Percentiles rank a stretch among this genome's conserved stretches.
Conservation (phyloP, 2,888 invertebrate species). For the Cordilura impudica region DNA sequence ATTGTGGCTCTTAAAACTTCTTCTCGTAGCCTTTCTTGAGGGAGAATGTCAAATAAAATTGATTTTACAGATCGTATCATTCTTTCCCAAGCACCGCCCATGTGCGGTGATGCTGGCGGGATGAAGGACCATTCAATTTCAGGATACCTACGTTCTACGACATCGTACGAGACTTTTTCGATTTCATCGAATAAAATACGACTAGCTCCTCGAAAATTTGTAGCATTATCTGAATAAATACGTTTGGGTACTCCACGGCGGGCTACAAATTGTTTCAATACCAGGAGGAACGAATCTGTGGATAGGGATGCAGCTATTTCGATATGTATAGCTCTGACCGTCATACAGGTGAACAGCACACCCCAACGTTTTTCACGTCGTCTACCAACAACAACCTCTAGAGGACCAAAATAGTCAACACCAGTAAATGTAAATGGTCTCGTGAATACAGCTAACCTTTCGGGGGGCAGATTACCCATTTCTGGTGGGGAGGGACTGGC, state of each 20-base stretch:
- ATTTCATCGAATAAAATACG: too few species aligned
- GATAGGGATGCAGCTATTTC: constrained; percentile 37
- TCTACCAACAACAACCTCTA: constrained; percentile 34
- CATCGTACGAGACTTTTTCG: too few species aligned
- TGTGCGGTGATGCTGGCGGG: constrained; percentile 52
- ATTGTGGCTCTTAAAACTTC: constrained; percentile 43
- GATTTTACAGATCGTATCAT: constrained; percentile 59
- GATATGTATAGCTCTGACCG: background rate
- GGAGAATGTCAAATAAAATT: constrained; percentile 45
- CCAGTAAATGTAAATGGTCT: constrained; percentile 39
- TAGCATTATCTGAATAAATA: constrained; percentile 52
- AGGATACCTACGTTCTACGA: constrained; percentile 24
- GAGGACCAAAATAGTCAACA: constrained; percentile 53
- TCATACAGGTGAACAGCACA: constrained; percentile 28
- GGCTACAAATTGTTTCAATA: constrained; percentile 47
- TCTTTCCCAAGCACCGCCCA: constrained; percentile 59
- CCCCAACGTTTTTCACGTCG: constrained; percentile 36
- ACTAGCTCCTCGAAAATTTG: too few species aligned
- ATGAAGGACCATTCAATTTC: constrained; percentile 48
- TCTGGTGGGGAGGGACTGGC: constrained; percentile 12
- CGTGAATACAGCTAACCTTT: constrained; percentile 16
- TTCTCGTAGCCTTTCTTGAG: constrained; percentile 24
- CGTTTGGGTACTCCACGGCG: constrained; percentile 33
- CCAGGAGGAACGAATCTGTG: constrained; percentile 49
- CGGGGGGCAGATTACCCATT: constrained; percentile 50